Evolutionary conservation across 2,797 vertebrate genomes (phyloP).

Genomic region (Smutsia gigantea): DNA sequence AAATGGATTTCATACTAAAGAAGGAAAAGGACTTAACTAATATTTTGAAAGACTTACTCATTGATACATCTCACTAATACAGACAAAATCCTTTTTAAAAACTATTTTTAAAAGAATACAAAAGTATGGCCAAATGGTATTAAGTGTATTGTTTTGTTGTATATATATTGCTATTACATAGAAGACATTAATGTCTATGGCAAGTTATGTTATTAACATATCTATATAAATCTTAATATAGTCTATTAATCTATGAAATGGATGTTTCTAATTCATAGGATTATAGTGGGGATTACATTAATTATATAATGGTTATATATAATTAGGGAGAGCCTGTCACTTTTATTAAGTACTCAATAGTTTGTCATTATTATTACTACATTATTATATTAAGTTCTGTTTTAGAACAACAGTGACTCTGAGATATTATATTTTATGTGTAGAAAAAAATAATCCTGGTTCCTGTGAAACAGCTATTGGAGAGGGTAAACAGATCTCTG

Average conservation of each 20-base stretch:
- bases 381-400: neutral
- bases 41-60: conserved; percentile 44
- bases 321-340: neutral
- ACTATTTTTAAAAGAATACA: neutral
- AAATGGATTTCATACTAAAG: conserved; percentile 40
- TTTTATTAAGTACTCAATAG: neutral
- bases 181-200: neutral
- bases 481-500: neutral
- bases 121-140: neutral
- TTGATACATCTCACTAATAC: neutral
- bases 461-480: neutral
- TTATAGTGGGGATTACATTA: neutral
- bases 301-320: neutral
- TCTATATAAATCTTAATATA: no score
- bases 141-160: neutral
- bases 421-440: neutral
- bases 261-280: neutral
- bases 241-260: neutral
- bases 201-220: neutral
- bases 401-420: neutral
- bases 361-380: neutral
- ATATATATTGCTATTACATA: neutral
- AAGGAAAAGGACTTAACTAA: neutral
- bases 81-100: conserved; percentile 34
- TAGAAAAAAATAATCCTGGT: neutral